Evolutionary conservation across 1,140 invertebrate species (phyloP).

Genomic region (Bombus waltoni): DNA sequence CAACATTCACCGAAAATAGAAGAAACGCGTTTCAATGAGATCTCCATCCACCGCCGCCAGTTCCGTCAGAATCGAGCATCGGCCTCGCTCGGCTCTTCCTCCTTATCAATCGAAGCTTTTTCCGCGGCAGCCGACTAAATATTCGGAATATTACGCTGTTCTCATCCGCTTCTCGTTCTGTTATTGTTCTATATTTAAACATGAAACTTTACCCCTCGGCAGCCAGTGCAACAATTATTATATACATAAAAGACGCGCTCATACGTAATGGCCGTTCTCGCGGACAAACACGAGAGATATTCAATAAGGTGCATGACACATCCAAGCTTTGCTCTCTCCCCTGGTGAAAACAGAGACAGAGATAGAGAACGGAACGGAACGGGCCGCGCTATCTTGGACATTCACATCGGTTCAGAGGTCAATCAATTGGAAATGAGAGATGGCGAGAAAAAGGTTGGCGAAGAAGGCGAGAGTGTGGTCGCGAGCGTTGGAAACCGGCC

Average conservation of each 20-base stretch:
- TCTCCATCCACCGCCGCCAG: too few relatives aligned
- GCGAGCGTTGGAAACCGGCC: slow-evolving; percentile 8
- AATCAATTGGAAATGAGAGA: slow-evolving; percentile 44
- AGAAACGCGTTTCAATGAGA: too few relatives aligned
- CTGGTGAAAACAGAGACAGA: neutral
- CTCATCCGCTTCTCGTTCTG: neutral
- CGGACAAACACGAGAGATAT: slow-evolving; percentile 53
- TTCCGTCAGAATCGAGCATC: neutral
- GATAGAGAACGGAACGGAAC: slow-evolving; percentile 11
- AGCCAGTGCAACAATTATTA: slow-evolving; percentile 19
- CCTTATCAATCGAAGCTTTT: neutral
- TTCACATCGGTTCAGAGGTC: slow-evolving; percentile 47
- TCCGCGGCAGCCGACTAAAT: neutral
- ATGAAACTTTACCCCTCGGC: slow-evolving; percentile 36
- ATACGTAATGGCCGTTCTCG: slow-evolving; percentile 10
- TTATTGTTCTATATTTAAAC: slow-evolving; percentile 49
- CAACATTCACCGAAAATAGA: too few relatives aligned
- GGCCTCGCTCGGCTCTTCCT: neutral
- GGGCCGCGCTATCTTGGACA: slow-evolving; percentile 35
- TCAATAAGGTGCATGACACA: slow-evolving; percentile 52
- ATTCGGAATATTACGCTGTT: slow-evolving; percentile 30
- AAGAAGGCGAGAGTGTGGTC: neutral
- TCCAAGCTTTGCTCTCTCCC: neutral
- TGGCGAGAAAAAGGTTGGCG: neutral
- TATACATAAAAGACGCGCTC: neutral